Base-by-base conservation (phyloP, 2,113 vertebrate genomes). In the Albula glossodonta region DNA sequence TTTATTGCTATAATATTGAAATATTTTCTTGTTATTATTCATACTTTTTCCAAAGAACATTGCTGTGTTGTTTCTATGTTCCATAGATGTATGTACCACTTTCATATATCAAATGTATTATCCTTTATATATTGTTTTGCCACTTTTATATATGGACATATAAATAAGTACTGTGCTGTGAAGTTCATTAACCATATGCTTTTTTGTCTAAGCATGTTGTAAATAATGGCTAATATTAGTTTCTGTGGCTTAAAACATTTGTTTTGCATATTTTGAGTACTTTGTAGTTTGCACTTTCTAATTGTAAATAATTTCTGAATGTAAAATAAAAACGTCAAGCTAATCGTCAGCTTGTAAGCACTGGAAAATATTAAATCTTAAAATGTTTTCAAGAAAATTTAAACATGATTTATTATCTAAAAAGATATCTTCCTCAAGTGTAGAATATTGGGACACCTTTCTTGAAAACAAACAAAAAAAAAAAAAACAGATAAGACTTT, bases 301-400 rank as follows among this genome's bases (percentile, higher is more conserved):
- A 8, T 74, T 22, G 63, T n/a, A 70, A 22, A 74, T 31, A 19
- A 5, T 7, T 66, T 63, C 22, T 66, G 60, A 15, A 66, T 22
- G 60, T 66, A 19, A 19, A 66, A 66, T 66, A 66, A 66, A 41
- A 66, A 66, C 60, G 2, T 22, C 60, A 66, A 66, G 60, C 60
- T 66, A 60, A 15, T 6, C 12, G 53, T 6, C 7, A 63, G 60
- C 60, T n/a, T 74, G 22, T n/a, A 31, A 74, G 22, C 63, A 74
- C 9, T 79, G 78, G 49, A 79, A 79, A 41, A 79, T 49, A 79
- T 49, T 50, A 74, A 79, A 81, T 81, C 51, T 51, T 81, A 81
- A 81, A 25, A 31, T 25, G 4, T 31, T 3, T 52, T 53, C n/a
- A 52, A 78, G 41, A 31, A 3, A 66, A 3, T 19, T 22, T 1